These are phyloP conservation scores for Aspiorhynchus laticeps DNA, from an alignment of 2,113 vertebrate species.

Conservation along the genomic window DNA sequence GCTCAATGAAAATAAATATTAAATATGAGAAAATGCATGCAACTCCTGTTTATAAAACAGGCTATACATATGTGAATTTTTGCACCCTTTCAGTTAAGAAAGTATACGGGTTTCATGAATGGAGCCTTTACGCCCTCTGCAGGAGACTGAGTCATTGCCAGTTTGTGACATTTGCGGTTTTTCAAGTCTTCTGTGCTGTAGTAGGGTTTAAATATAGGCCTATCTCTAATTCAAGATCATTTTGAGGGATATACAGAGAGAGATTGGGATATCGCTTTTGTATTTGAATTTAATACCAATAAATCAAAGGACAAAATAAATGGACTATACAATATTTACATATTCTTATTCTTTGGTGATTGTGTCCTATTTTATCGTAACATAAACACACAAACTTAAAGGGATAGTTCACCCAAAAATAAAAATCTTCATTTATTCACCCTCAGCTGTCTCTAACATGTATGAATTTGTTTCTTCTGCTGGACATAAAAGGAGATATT, in stretches of 20 bases:
- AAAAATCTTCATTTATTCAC: too few relatives aligned
- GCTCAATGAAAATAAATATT: neutral
- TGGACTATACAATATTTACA: neutral
- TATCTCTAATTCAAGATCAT: neutral
- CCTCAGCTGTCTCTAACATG: too few relatives aligned
- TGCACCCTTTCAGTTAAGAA: neutral
- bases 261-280: neutral
- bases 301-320: neutral
- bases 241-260: neutral
- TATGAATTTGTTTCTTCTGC: too few relatives aligned
- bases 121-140: slow-evolving; percentile 20
- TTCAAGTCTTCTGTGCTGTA: neutral
- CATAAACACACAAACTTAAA: neutral
- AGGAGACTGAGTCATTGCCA: neutral
- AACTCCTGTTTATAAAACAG: neutral
- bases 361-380: neutral
- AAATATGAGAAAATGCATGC: neutral
- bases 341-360: neutral
- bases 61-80: neutral
- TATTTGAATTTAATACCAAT: neutral
- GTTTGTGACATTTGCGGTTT: neutral
- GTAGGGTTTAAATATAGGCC: too few relatives aligned
- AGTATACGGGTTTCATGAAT: neutral
- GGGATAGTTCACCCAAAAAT: too few relatives aligned
- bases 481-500: too few relatives aligned